Percentiles rank a stretch among this genome's conserved stretches.
These are phyloP conservation scores for Brachycybe producta DNA, from an alignment of 2,888 invertebrate species.

Conservation along the genomic window DNA sequence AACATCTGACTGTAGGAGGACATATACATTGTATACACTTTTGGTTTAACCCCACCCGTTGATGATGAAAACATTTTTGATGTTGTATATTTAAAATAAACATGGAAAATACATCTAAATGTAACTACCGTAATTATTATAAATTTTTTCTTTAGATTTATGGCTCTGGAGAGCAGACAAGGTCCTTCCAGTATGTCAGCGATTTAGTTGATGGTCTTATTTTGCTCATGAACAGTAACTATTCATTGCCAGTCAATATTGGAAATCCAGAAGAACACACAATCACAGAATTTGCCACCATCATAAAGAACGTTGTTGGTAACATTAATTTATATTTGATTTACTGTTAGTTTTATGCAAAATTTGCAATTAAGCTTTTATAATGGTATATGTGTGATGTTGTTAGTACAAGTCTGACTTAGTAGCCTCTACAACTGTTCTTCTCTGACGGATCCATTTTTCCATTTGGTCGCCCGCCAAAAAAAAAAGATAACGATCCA, in stretches of 20 bases:
- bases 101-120: no score
- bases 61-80: background rate
- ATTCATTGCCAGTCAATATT: conserved; percentile 81
- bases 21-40: background rate
- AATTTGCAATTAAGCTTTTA: no score
- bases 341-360: no score
- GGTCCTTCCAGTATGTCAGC: conserved; percentile 96
- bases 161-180: conserved; percentile 47
- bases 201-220: conserved; percentile 92
- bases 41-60: background rate
- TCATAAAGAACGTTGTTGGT: conserved; percentile 40
- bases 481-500: no score
- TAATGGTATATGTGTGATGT: no score
- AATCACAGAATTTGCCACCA: conserved; percentile 56
- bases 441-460: no score
- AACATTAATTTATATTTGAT: conserved; percentile 22
- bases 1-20: background rate
- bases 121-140: no score
- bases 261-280: conserved; percentile 98
- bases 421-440: no score
- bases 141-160: conserved; percentile 36
- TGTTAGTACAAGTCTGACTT: no score
- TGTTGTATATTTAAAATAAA: no score
- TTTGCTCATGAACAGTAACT: conserved; percentile 84
- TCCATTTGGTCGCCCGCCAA: no score